Evolutionary conservation across 2,888 invertebrate genomes (phyloP), one percentile per base, ranked within the genome.

Genomic region (Oligia strigilis): DNA sequence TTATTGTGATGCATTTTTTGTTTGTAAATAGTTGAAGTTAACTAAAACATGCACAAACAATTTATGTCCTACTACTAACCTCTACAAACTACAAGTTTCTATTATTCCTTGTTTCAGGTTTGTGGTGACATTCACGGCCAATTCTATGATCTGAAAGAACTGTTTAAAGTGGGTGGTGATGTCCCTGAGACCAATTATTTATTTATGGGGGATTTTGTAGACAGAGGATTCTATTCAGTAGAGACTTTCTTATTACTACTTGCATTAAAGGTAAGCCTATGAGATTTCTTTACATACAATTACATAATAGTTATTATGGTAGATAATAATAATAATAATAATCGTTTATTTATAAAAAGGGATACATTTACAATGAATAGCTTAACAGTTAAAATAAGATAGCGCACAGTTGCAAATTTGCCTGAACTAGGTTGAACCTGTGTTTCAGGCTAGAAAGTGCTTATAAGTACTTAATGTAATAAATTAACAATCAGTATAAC

Each of bases 91-190:
- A 19, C 5, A 58, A 17, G 17, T 75, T 66, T 17, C 2, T 60
- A 13, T 5, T 29, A 71, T n/a, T 62, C 19, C 9, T 83, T 82
- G n/a, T 97, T 97, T 62, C 93, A 99, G 99, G 99, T 99, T 23
- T 99, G 99, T 96, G 99, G 99, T 82, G 99, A 99, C 94, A 99
- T 99, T 88, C 99, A 99, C 94, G 99, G 99, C 17, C 99, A 99
- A 96, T 99, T 99, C 96, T 99, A 99, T 97, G 99, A 99, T 96
- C 97, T 99, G 71, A 99, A 99, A 95, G 99, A 99, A 95, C 97
- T 99, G 67, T 99, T 99, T 93, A 99, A 99, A 98, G 99, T 99
- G 46, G 99, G 99, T 66, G 99, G 99, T 43, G 99, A 99, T 98
- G 99, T 99, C 76, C 99, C 99, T 23, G 99, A 99, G 95, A 99